phyloP scores from a whole-genome alignment of 2,113 vertebrate species.

The Oryzias curvinotus region DNA sequence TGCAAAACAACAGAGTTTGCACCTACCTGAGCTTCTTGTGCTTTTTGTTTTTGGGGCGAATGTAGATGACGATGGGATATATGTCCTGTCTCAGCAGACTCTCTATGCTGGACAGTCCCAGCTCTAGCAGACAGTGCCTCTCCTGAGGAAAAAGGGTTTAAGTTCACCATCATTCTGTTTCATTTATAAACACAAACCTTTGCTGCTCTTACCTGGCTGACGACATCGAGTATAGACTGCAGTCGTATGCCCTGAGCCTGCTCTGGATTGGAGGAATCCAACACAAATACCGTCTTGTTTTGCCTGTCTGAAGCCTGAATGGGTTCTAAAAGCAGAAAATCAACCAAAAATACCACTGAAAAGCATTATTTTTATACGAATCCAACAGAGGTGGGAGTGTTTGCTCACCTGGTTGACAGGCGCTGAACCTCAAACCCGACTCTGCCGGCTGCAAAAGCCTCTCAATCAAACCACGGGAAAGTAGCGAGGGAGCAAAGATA shows the following conservation, averaged over 20 bases:
- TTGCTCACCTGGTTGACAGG: conserved; percentile 82
- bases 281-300: conserved; percentile 67
- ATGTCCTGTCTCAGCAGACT: conserved; percentile 71
- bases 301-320: conserved; percentile 57
- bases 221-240: conserved; percentile 76
- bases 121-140: conserved; percentile 77
- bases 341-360: too few species aligned
- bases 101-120: conserved; percentile 72
- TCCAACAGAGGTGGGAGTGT: not conserved
- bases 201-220: conserved; percentile 66
- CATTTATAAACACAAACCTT: too few species aligned
- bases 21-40: conserved; percentile 73
- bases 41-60: conserved; percentile 77
- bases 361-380: too few species aligned
- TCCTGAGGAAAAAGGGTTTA: conserved; percentile 54
- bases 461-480: conserved; percentile 85
- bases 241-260: conserved; percentile 68
- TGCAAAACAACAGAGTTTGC: not conserved
- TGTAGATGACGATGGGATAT: conserved; percentile 78
- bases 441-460: conserved; percentile 87
- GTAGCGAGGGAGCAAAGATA: conserved; percentile 85
- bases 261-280: conserved; percentile 60
- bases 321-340: conserved; percentile 57
- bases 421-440: conserved; percentile 86
- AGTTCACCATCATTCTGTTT: too few species aligned